Evolutionary conservation across 1,140 invertebrate genomes (phyloP), one percentile per base, ranked within the genome.

Genomic region (Cyclina sinensis): DNA sequence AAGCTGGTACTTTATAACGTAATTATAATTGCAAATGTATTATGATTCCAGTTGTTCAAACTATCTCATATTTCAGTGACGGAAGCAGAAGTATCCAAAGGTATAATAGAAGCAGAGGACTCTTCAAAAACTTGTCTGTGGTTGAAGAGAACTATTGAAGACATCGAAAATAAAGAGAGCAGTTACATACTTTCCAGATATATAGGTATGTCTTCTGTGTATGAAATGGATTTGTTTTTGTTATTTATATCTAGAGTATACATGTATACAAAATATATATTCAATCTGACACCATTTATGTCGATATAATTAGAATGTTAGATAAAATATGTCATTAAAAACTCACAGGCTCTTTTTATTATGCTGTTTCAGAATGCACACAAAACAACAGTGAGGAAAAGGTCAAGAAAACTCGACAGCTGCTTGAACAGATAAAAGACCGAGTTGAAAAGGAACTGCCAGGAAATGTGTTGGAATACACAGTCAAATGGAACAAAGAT

Each of bases 61-160:
- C n/a, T n/a, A n/a, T n/a, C n/a, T 57, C n/a, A 11, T 27, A 62
- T 27, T 62, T 24, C 74, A 91, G 92, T 92, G 30, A 93, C 91
- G 12, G 93, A 94, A 79, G 78, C 86, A n/a, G 91, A 93, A 37
- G 87, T 92, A 9, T 48, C 65, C 32, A n/a, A 43, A 5, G 90
- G 91, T 14, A 27, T 92, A 21, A 46, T 91, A 0, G 46, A 62
- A n/a, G 24, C 74, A 3, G 35, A 48, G 3, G 48, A 87, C 11
- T 39, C 39, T 4, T 76, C 32, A 14, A 80, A 88, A 30, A 83
- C 89, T 39, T 92, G 93, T 59, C 30, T 93, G 0, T 94, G 93
- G 93, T 89, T 94, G 24, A 79, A 91, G 39, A 76, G 92, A 59
- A 84, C 83, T 0, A 91, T 94, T 9, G 43, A 70, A 24, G 88